A percentile compares a stretch with the other conserved stretches of the same genome.
phyloP scores from a whole-genome alignment of 2,888 invertebrate genomes.

The Spatulosminthurus flaviceps region DNA sequence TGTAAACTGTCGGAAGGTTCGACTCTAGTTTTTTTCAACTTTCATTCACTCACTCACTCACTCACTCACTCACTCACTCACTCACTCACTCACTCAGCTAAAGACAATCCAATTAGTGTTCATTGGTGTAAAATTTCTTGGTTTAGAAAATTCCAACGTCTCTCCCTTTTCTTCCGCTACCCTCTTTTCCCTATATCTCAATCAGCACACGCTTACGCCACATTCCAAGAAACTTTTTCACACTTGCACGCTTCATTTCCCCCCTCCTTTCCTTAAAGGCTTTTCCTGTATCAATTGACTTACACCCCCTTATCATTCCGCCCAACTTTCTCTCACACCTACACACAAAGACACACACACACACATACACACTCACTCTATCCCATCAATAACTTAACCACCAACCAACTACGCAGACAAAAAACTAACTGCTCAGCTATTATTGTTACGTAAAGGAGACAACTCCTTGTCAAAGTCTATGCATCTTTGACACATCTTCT shows the following conservation, averaged over 20 bases:
- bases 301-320: constrained; percentile 19
- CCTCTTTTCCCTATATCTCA: neutral
- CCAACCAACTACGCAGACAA: no score
- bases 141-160: neutral
- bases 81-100: no score
- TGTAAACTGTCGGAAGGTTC: neutral
- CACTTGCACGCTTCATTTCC: constrained; percentile 18
- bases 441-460: no score
- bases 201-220: neutral
- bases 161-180: neutral
- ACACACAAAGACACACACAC: no score
- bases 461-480: no score
- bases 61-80: no score
- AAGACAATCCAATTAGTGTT: constrained; percentile 30
- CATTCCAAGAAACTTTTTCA: constrained; percentile 15
- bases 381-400: no score
- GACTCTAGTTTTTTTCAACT: neutral
- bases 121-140: constrained; percentile 5
- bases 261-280: neutral
- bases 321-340: neutral
- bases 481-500: no score
- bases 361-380: neutral
- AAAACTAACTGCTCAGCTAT: no score
- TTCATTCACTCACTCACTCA: no score
- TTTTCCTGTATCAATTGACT: constrained; percentile 4